Percentiles rank a stretch among this genome's conserved stretches.
Evolutionary conservation across 2,797 vertebrate genomes (phyloP).

Genomic region (Xenops minutus): DNA sequence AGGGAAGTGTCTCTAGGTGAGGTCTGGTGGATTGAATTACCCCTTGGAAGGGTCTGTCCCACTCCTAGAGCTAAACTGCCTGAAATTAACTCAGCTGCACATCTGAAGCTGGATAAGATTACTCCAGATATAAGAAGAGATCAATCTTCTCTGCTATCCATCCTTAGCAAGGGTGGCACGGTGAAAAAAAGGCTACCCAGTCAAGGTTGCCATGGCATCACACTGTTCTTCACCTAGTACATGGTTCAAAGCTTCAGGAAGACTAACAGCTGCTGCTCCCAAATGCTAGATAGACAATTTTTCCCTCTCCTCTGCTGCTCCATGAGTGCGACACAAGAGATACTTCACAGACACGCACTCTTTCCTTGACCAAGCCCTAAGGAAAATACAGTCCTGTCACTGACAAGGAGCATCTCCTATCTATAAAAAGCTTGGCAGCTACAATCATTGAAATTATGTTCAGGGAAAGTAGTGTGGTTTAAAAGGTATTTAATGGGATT

Average conservation of each 20-base stretch:
- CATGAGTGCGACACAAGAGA: neutral
- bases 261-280: neutral
- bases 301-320: neutral
- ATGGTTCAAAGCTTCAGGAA: neutral
- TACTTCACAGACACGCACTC: neutral
- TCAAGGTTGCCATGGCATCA: neutral
- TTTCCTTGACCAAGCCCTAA: neutral
- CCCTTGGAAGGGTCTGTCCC: neutral
- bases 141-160: neutral
- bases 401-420: neutral
- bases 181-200: neutral
- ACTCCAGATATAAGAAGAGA: neutral
- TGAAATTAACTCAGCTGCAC: neutral
- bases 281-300: neutral
- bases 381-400: neutral
- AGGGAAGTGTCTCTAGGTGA: neutral
- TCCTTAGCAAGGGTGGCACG: neutral
- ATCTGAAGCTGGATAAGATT: neutral
- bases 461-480: neutral
- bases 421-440: neutral
- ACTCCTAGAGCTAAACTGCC: neutral
- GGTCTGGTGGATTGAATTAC: neutral
- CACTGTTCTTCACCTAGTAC: neutral
- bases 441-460: neutral
- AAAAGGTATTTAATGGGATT: neutral